Evolutionary conservation across 2,888 invertebrate genomes (phyloP).

Genomic region (Drosophila dives): DNA sequence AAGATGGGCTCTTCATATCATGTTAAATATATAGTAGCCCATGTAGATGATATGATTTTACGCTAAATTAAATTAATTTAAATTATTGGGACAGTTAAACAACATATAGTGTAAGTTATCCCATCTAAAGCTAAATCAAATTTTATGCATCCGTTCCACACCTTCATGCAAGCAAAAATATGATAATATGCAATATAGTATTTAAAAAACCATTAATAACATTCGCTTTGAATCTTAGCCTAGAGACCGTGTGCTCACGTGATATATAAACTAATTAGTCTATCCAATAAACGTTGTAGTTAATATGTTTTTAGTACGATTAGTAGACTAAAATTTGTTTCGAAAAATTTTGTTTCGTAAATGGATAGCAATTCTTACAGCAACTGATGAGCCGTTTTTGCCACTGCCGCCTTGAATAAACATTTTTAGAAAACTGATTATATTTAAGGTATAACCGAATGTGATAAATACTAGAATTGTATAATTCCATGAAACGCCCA

Average conservation of each 20-base stretch:
- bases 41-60: not conserved
- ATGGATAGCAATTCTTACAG: conserved; percentile 86
- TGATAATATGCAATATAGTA: not conserved
- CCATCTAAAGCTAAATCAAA: not conserved
- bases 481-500: conserved; percentile 83
- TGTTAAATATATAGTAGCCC: not conserved
- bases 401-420: conserved; percentile 95
- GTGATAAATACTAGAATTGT: conserved; percentile 83
- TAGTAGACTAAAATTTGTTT: conserved; percentile 24
- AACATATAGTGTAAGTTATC: not conserved
- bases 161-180: not conserved
- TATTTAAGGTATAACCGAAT: conserved; percentile 85
- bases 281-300: conserved; percentile 17
- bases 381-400: conserved; percentile 98
- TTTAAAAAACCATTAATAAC: conserved; percentile 9
- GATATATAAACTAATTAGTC: conserved; percentile 11
- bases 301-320: conserved; percentile 35
- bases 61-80: not conserved
- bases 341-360: conserved; percentile 21
- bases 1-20: not conserved
- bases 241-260: conserved; percentile 16
- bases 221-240: conserved; percentile 5
- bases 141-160: not conserved
- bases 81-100: not conserved
- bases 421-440: conserved; percentile 89